A percentile compares a stretch with the other conserved stretches of the same genome.
These are phyloP conservation scores for Platyscapa corneri DNA, from an alignment of 1,140 invertebrate species.

Conservation along the genomic window DNA sequence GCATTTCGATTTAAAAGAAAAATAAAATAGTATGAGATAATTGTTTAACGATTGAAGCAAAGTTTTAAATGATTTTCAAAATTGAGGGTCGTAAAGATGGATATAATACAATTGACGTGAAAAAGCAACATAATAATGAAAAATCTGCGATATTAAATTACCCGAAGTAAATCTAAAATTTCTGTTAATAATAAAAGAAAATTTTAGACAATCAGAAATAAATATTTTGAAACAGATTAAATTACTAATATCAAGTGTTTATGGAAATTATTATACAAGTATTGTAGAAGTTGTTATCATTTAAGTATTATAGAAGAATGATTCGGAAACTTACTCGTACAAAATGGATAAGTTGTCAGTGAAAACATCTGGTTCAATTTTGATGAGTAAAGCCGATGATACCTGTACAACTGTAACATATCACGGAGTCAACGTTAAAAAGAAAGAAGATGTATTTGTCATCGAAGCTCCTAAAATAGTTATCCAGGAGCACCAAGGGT, in stretches of 20 bases:
- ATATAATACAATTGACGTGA: neutral
- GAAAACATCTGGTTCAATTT: neutral
- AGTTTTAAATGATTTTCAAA: neutral
- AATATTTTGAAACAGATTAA: neutral
- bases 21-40: too few relatives aligned
- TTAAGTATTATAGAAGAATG: neutral
- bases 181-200: neutral
- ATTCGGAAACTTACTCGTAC: neutral
- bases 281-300: neutral
- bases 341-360: neutral
- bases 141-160: neutral
- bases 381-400: neutral
- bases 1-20: too few relatives aligned
- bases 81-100: neutral
- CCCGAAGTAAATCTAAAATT: neutral
- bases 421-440: constrained; percentile 21
- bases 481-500: constrained; percentile 47
- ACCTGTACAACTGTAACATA: constrained; percentile 13
- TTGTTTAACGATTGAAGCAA: neutral
- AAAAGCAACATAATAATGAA: neutral
- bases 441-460: constrained; percentile 43
- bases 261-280: too few relatives aligned
- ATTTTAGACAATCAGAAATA: too few relatives aligned
- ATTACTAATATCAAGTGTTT: neutral
- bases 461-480: constrained; percentile 43